A percentile compares a stretch with the other conserved stretches of the same genome.
Conservation (phyloP, 2,888 invertebrate genomes). For the Stramonita haemastoma region DNA sequence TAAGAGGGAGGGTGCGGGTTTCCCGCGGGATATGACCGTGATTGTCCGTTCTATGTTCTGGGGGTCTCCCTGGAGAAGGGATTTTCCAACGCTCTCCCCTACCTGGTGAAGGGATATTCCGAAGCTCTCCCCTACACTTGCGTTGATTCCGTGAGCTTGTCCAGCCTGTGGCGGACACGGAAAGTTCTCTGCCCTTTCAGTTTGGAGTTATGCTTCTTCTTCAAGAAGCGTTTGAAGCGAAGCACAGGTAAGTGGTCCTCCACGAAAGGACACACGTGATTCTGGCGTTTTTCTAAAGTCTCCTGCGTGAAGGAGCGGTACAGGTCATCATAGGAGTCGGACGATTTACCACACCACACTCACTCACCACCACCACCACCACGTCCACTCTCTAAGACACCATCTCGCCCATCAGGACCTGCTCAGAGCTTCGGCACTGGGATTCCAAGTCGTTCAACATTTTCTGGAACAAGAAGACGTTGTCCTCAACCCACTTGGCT, state of each 20-base stretch:
- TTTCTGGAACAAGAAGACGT: slow-evolving; percentile 39
- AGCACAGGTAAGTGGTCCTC: slow-evolving; percentile 44
- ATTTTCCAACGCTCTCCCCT: neutral
- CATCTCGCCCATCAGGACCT: neutral
- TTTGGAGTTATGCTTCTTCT: slow-evolving; percentile 46
- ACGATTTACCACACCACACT: neutral
- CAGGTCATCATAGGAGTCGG: slow-evolving; percentile 36
- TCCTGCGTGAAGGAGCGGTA: slow-evolving; percentile 49
- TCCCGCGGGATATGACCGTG: neutral
- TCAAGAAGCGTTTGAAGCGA: slow-evolving; percentile 49
- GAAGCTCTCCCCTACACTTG: neutral
- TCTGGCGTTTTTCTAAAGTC: slow-evolving; percentile 49
- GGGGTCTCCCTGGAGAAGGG: neutral
- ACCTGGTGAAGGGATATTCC: neutral
- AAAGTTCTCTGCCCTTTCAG: slow-evolving; percentile 42
- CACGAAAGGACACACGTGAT: slow-evolving; percentile 48
- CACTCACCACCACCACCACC: neutral
- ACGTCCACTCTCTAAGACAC: slow-evolving; percentile 10
- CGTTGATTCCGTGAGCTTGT: slow-evolving; percentile 39
- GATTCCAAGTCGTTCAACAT: slow-evolving; percentile 40
- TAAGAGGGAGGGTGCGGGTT: neutral
- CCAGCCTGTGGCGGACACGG: slow-evolving; percentile 37
- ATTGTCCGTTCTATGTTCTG: neutral
- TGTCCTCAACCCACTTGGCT: neutral
- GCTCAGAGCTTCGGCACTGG: neutral